Base-by-base conservation (phyloP, 2,888 invertebrate species). In the Bruchidius siliquastri region DNA sequence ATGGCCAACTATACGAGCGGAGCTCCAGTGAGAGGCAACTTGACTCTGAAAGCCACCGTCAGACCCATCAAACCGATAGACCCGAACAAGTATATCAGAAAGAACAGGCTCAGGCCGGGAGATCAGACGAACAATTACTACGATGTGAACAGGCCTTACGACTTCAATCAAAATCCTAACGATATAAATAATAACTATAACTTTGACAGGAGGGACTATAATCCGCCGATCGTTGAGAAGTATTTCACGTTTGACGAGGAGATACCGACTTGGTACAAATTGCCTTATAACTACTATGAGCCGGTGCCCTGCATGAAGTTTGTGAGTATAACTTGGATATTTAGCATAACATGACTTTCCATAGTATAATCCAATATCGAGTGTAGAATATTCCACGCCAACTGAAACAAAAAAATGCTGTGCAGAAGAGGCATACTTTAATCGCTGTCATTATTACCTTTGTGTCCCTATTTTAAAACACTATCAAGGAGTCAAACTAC, bases 1-100 rank as follows among this genome's bases (percentile, higher is more conserved):
- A 94, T 95, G 91, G 97, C 98, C 0, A 98, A 98, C 90, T 97
- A 97, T 84, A 97, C 97, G 0, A 96, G 96, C 75, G 98, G 98
- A 0, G 94, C 93, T 26, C 96, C 97, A 0, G 96, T 97, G 0
- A 88, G 88, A 66, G 97, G 97, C 10, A 97, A 97, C 88, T 89
- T 97, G 21, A 96, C 97, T 0, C 88, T 98, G 0, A 92, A 91
- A 84, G 96, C 96, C 0, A 92, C 92, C 22, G 88, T 96, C 32
- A 88, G 92, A 0, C 93, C 94, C 2, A 90, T 94, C 69, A 90
- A 90, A 72, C 84, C 85, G 2, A 80, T 84, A 3, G 81, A 83
- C 66, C 75, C 80, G 8, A 79, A 80, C 71, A 76, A 76, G 71
- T 74, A 79, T 72, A 76, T 78, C 30, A 81, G 78, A 22, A 80